Conservation (phyloP, 2,888 invertebrate species). For the Melangyna quadrimaculata region DNA sequence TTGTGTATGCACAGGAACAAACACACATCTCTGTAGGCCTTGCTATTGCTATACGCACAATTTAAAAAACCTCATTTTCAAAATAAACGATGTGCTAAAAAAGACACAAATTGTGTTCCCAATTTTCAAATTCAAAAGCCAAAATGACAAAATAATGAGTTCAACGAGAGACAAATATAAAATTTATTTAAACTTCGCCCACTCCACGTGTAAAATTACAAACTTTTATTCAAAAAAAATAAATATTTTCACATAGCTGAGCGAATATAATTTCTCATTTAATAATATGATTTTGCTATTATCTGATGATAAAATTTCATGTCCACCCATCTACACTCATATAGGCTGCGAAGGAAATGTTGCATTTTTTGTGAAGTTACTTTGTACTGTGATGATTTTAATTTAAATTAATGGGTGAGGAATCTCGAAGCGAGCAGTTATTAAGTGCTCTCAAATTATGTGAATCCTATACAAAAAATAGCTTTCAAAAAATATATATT, state of each 20-base stretch:
- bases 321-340: slow-evolving; percentile 43
- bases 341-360: background rate
- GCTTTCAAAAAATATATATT: no score
- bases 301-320: slow-evolving; percentile 13
- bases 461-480: no score
- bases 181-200: background rate
- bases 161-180: slow-evolving; percentile 11
- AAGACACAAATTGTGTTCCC: slow-evolving; percentile 40
- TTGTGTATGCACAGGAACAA: no score
- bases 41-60: background rate
- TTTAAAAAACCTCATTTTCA: slow-evolving; percentile 31
- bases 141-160: slow-evolving; percentile 59
- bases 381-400: background rate
- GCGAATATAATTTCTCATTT: slow-evolving; percentile 10
- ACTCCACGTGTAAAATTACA: slow-evolving; percentile 27
- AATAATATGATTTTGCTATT: background rate
- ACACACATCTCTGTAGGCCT: background rate
- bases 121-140: slow-evolving; percentile 42
- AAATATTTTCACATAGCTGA: slow-evolving; percentile 60
- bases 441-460: no score
- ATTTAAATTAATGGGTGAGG: background rate
- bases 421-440: no score
- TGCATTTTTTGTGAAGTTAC: background rate
- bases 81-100: slow-evolving; percentile 50
- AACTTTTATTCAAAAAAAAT: background rate